Evolutionary conservation across 2,888 invertebrate genomes (phyloP), one percentile per base, ranked within the genome.

Genomic region (Scaeva pyrastri): DNA sequence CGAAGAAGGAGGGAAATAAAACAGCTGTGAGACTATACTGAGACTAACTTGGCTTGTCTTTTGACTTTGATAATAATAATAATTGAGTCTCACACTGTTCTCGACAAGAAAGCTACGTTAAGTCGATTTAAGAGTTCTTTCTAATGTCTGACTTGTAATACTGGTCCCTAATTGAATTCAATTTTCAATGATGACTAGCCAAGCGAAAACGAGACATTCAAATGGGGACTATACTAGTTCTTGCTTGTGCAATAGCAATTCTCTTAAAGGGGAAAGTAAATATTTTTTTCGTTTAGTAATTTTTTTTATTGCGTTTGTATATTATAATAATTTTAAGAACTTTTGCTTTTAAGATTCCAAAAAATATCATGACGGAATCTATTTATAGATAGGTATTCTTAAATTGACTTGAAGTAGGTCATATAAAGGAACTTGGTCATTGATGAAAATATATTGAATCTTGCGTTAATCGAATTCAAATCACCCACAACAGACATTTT

Each of bases 181-280:
- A 68, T 78, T 83, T n/a, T 60, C 39, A 52, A 72, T 55, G 79
- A 70, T 41, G 64, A 45, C 43, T 52, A 43, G 39, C 39, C 36
- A 84, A 75, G 56, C 68, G 55, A 72, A 66, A 72, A 62, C 58
- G 66, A 66, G 66, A 66, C 55, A 58, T 75, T 75, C n/a, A 43
- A 68, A 68, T 76, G 41, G 48, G 7, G 7, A 36, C 8, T 36
- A 12, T 39, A 39, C 12, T 39, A 39, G 1, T 19, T 39, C 2
- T 14, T 0, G 70, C 71, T 79, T 84, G 76, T 76, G 80, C 55
- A 85, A 80, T 55, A 21, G 14, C 7, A 21, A 56, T 71, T 31
- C 5, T 31, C 75, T 71, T 50, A 2, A 50, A 70, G 56, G 70
- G 55, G 80, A 80, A 85, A 80, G 80, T 19, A 19, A 6, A 31